Evolutionary conservation across 2,888 invertebrate species (phyloP).

Genomic region (Abscondita cerata): DNA sequence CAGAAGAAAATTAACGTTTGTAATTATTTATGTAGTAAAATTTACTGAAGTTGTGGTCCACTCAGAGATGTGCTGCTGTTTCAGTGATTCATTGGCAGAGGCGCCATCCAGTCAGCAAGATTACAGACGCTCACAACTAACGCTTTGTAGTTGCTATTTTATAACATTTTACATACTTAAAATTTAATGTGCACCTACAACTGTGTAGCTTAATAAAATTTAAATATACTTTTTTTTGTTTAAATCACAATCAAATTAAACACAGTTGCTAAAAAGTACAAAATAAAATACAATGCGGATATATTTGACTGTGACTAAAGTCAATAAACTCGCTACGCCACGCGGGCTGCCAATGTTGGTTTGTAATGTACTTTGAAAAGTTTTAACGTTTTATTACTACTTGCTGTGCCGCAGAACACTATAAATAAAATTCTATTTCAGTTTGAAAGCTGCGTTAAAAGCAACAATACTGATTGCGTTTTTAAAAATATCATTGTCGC

Average conservation of each 20-base stretch:
- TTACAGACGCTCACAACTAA: conserved; percentile 23
- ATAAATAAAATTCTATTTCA: too few relatives aligned
- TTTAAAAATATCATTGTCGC: too few relatives aligned
- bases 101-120: conserved; percentile 27
- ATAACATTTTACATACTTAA: conserved; percentile 14
- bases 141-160: conserved; percentile 14
- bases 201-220: too few relatives aligned
- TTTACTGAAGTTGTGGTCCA: conserved; percentile 27
- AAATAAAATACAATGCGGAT: not conserved
- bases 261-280: not conserved
- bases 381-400: too few relatives aligned
- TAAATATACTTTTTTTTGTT: not conserved
- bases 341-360: too few relatives aligned
- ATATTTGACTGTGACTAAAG: too few relatives aligned
- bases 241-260: too few relatives aligned
- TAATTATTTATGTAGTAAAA: conserved; percentile 25
- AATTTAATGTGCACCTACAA: not conserved
- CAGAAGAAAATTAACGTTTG: conserved; percentile 30
- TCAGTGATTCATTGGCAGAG: conserved; percentile 26
- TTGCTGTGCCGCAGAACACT: too few relatives aligned
- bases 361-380: too few relatives aligned
- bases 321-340: too few relatives aligned
- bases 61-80: conserved; percentile 27
- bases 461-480: too few relatives aligned
- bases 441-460: too few relatives aligned